Evolutionary conservation across 2,113 vertebrate genomes (phyloP), one percentile per base, ranked within the genome.

Genomic region (Tachycineta bicolor): DNA sequence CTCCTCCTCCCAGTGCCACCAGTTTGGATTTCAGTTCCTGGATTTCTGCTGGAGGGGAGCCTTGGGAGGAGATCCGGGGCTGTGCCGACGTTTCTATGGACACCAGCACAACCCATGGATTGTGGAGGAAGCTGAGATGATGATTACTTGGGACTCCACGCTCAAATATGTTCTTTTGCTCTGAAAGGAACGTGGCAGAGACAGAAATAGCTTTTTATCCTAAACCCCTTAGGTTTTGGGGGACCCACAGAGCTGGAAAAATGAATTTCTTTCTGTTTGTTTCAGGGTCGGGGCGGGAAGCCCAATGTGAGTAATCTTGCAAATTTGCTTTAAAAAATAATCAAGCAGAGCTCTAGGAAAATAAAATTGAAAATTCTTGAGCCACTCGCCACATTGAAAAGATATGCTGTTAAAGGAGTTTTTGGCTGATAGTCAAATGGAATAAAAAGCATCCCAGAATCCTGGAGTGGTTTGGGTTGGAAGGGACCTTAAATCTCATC

Each of bases 1-100:
- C 58, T 34, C 16, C 46, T 7, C 18, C 19, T 21, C 8, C 20
- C 39, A 8, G 18, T 11, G 53, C 34, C n/a, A 14, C 34, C 8
- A 17, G 86, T 47, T 33, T 19, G 83, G 24, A 9, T n/a, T 29
- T 26, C 29, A 6, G 67, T 46, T 11, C 18, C 23, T 4, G 3
- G 14, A 9, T 65, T 31, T 29, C 41, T 67, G 39, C 89, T 65
- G 50, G n/a, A 28, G 65, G 78, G 65, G 11, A 34, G 65, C 55
- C 67, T 44, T 17, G 19, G n/a, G 24, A 43, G 71, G 3, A 6
- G 71, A 21, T 43, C 34, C 19, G 18, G 73, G 84, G 74, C 56
- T 9, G 74, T 39, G 64, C 83, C 9, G 14, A 3, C 2, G 67
- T 97, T 96, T 96, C 96, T 96, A 23, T 95, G 96, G 94, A 87